These are phyloP conservation scores for Parus major DNA, from an alignment of 2,113 vertebrate genomes.

Conservation along the genomic window DNA sequence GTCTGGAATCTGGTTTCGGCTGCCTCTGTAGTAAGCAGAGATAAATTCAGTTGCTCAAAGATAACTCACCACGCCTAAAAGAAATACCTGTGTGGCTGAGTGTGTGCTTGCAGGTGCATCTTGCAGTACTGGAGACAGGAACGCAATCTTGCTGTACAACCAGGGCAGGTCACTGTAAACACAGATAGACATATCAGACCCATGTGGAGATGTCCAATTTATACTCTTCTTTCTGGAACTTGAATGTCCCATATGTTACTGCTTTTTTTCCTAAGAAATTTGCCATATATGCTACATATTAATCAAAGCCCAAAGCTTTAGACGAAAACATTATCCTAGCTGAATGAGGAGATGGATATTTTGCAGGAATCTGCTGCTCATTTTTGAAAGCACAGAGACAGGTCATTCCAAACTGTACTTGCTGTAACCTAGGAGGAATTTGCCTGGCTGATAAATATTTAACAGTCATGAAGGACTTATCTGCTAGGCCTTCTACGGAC, in stretches of 20 bases:
- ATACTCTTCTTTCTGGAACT: background rate
- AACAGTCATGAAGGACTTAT: background rate
- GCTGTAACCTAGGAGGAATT: slow-evolving; percentile 47
- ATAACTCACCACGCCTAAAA: background rate
- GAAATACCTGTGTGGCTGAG: background rate
- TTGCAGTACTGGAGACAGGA: background rate
- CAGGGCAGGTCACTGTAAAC: background rate
- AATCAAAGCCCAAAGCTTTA: background rate
- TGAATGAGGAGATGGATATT: background rate
- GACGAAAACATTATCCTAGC: background rate
- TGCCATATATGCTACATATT: background rate
- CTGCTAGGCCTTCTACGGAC: slow-evolving; percentile 14
- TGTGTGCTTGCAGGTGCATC: background rate
- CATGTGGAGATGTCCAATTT: background rate
- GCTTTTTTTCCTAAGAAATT: background rate
- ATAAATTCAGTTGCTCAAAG: background rate
- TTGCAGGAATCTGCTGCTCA: background rate
- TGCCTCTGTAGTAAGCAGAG: slow-evolving; percentile 29
- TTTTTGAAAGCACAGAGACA: background rate
- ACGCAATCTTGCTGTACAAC: background rate
- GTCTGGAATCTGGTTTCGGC: background rate
- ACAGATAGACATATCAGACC: background rate
- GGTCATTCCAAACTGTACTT: slow-evolving; percentile 44
- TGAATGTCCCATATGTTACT: slow-evolving; percentile 9
- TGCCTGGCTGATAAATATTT: slow-evolving; percentile 58